Evolutionary conservation across 2,797 vertebrate species (phyloP), one percentile per base, ranked within the genome.

Genomic region (Chromobotia macracanthus): DNA sequence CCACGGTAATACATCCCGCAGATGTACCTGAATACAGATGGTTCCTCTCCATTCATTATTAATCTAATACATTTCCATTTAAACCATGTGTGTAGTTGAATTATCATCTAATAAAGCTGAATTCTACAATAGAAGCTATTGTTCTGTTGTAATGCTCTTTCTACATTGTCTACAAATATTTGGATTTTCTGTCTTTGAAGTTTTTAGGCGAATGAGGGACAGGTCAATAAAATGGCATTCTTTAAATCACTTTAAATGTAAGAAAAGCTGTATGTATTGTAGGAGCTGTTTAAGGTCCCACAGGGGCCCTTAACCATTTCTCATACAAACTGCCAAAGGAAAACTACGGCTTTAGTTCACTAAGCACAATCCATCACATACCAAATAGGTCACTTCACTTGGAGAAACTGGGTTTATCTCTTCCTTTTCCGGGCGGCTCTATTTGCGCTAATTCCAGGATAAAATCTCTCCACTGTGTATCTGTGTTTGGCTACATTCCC

Each of bases 321-420:
- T 21, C 15, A 18, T 53, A n/a, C 50, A n/a, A 53, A 18, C 16
- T 18, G 53, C 53, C 53, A 21, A 55, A 19, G 7, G 15, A 19
- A 10, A 55, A 21, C 53, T 19, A 55, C 0, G 53, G n/a, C 53
- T 55, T 1, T 15, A 51, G 3, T 44, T 44, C 11, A 44, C 41
- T 5, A 44, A 5, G 4, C 15, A 51, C 13, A 80, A 75, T 81
- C 41, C n/a, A 75, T 71, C 19, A 73, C 60, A 11, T 9, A 61
- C 31, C 48, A 50, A 55, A 67, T 28, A 72, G 53, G 23, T n/a
- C 72, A 72, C 46, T 75, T 60, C 25, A 64, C 71, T 44, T 55
- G 35, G 12, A 41, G 38, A 70, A 21, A 51, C 18, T 44, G 68
- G 41, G 16, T 74, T 13, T 7, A 56, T 51, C 68, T 74, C 60